Evolutionary conservation across 2,888 invertebrate genomes (phyloP).

Genomic region (Napeogenes sylphis): DNA sequence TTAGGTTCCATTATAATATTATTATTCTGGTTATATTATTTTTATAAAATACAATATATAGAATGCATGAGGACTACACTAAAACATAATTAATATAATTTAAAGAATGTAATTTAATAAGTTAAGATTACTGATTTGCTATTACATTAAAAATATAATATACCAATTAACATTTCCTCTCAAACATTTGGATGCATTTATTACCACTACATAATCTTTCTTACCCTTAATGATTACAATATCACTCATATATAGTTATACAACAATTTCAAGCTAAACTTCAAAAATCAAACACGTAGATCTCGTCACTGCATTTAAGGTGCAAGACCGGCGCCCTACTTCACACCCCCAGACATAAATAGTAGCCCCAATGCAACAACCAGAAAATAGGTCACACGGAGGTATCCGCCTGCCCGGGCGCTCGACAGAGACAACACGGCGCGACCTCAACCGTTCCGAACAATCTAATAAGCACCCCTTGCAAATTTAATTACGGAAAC

Average conservation of each 20-base stretch:
- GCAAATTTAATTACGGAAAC: constrained; percentile 51
- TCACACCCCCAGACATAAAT: constrained; percentile 69
- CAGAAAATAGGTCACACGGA: constrained; percentile 77
- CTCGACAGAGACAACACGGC: constrained; percentile 58
- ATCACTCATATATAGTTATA: too few relatives aligned
- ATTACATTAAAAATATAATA: too few relatives aligned
- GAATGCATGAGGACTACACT: too few relatives aligned
- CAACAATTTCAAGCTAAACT: background rate
- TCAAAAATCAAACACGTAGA: constrained; percentile 27
- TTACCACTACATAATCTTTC: background rate
- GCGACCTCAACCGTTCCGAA: constrained; percentile 56
- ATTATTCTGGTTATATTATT: too few relatives aligned
- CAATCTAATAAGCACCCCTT: constrained; percentile 50
- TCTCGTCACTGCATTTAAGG: constrained; percentile 49
- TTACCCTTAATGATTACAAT: too few relatives aligned
- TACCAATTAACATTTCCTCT: too few relatives aligned
- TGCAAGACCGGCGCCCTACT: constrained; percentile 63
- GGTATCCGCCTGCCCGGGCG: constrained; percentile 64
- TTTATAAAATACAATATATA: too few relatives aligned
- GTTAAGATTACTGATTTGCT: too few relatives aligned
- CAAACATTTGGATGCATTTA: too few relatives aligned
- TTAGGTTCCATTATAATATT: too few relatives aligned
- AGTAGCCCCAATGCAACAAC: constrained; percentile 73
- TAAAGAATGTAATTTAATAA: too few relatives aligned
- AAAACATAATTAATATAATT: too few relatives aligned